Evolutionary conservation across 2,797 vertebrate genomes (phyloP).

Genomic region (Centropyge bicolor): DNA sequence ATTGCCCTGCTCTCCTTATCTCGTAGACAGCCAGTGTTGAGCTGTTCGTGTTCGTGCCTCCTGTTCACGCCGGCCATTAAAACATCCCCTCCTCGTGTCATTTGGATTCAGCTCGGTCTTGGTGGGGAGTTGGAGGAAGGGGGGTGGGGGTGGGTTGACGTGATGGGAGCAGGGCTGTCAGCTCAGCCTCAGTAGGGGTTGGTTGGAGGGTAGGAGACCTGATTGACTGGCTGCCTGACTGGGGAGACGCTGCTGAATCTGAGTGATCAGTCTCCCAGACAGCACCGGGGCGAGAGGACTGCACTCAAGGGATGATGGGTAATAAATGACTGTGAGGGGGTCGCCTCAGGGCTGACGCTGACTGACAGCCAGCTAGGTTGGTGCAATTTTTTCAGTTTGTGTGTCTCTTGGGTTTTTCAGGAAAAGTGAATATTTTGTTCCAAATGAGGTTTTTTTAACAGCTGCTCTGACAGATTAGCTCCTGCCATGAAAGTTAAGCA

Average conservation of each 20-base stretch:
- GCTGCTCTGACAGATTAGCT: neutral
- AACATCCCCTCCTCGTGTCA: neutral
- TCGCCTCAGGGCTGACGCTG: slow-evolving; percentile 67
- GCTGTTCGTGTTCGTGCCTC: neutral
- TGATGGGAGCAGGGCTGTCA: slow-evolving; percentile 46
- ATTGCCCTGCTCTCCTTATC: slow-evolving; percentile 7
- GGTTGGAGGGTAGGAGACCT: slow-evolving; percentile 37
- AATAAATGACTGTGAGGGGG: slow-evolving; percentile 70
- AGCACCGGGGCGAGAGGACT: slow-evolving; percentile 47
- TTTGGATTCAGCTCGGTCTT: slow-evolving; percentile 1
- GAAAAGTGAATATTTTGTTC: slow-evolving; percentile 1
- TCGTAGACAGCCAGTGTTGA: neutral
- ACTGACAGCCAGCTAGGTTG: slow-evolving; percentile 62
- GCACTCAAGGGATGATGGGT: slow-evolving; percentile 74
- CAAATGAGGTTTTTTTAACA: neutral
- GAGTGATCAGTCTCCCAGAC: slow-evolving; percentile 70
- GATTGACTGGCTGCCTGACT: slow-evolving; percentile 67
- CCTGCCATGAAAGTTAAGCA: neutral
- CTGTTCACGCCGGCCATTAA: neutral
- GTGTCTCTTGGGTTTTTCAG: neutral
- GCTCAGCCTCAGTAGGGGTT: slow-evolving; percentile 45
- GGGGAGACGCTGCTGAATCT: slow-evolving; percentile 52
- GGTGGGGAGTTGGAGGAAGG: slow-evolving; percentile 1
- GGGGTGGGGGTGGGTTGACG: slow-evolving; percentile 3
- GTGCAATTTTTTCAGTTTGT: slow-evolving; percentile 24